Evolutionary conservation across 2,888 invertebrate species (phyloP).

Genomic region (Cybosia mesomella): DNA sequence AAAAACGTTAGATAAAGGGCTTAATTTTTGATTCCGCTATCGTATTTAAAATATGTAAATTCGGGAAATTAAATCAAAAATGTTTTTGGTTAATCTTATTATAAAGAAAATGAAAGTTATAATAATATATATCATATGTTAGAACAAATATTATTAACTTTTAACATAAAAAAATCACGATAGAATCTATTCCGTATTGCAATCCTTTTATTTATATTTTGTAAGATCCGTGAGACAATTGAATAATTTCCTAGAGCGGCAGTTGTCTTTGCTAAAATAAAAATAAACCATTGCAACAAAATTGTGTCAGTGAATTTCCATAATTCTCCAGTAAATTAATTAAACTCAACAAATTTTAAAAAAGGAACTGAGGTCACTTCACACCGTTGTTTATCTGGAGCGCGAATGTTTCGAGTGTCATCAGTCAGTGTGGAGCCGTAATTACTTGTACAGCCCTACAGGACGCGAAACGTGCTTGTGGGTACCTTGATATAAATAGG

Average conservation of each 20-base stretch:
- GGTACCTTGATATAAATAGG: slow-evolving; percentile 43
- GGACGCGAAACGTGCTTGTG: slow-evolving; percentile 46
- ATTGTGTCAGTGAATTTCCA: slow-evolving; percentile 26
- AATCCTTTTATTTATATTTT: too few species aligned
- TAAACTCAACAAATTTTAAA: slow-evolving; percentile 34
- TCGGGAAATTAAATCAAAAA: neutral
- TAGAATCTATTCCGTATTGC: too few species aligned
- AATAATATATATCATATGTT: too few species aligned
- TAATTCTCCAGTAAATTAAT: slow-evolving; percentile 36
- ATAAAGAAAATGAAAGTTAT: neutral
- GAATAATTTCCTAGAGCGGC: neutral
- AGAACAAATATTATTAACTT: too few species aligned
- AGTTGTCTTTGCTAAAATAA: neutral
- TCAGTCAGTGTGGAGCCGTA: slow-evolving; percentile 47
- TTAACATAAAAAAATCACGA: too few species aligned
- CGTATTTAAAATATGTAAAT: neutral
- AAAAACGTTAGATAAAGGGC: slow-evolving; percentile 34
- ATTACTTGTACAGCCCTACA: slow-evolving; percentile 50
- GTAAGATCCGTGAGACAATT: too few species aligned
- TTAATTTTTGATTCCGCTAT: slow-evolving; percentile 12
- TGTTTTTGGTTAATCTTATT: too few species aligned
- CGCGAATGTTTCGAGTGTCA: slow-evolving; percentile 46
- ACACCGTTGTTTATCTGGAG: slow-evolving; percentile 45
- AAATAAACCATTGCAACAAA: slow-evolving; percentile 19
- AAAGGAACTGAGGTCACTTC: slow-evolving; percentile 42